Conservation (phyloP, 2,797 vertebrate genomes). For the Myotis vivesi region DNA sequence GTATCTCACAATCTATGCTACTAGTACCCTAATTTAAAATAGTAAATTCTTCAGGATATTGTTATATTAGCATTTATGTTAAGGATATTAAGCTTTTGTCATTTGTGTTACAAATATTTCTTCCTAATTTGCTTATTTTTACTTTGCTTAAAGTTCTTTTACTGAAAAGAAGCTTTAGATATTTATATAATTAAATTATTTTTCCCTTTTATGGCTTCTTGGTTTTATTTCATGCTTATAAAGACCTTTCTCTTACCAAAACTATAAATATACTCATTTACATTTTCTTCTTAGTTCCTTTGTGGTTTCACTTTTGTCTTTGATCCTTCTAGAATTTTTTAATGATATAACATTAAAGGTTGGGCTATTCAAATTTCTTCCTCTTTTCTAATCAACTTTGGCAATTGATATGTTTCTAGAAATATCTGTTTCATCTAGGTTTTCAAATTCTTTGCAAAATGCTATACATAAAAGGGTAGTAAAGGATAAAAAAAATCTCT, state of each 20-base stretch:
- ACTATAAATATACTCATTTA: background rate
- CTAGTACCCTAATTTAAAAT: background rate
- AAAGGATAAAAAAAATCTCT: background rate
- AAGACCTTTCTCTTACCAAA: background rate
- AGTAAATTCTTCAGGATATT: background rate
- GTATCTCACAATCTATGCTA: background rate
- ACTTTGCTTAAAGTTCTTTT: background rate
- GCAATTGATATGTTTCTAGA: background rate
- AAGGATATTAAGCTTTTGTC: background rate
- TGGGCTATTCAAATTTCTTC: background rate
- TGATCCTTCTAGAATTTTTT: background rate
- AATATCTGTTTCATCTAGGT: background rate
- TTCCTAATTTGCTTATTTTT: background rate
- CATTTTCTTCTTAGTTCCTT: background rate
- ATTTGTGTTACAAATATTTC: background rate
- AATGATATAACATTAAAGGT: background rate
- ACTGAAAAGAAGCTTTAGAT: background rate
- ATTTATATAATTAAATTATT: background rate
- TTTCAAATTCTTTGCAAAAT: background rate
- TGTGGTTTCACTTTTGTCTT: background rate
- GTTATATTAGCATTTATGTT: background rate
- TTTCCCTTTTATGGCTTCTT: background rate
- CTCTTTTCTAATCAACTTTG: background rate
- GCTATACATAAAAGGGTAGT: background rate
- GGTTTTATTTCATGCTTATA: background rate